Evolutionary conservation across 2,888 invertebrate genomes (phyloP).

Genomic region (Quadroppia sp.): DNA sequence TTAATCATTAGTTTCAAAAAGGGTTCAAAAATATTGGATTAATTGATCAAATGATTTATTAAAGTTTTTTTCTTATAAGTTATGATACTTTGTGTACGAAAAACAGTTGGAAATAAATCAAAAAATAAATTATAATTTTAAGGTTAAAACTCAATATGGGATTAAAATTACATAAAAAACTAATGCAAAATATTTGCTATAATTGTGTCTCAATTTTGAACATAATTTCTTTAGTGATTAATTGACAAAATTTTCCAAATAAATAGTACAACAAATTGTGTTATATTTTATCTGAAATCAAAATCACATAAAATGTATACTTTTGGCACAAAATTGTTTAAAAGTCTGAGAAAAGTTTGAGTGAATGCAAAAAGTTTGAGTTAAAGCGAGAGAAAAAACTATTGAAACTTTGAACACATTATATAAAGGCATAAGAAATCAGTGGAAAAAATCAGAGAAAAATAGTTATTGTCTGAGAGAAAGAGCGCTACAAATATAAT

Average conservation of each 20-base stretch:
- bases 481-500: constrained; percentile 12
- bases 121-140: neutral
- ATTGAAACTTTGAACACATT: neutral
- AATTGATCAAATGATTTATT: neutral
- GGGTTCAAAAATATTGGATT: neutral
- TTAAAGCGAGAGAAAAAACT: neutral
- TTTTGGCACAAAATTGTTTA: no score
- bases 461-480: constrained; percentile 8
- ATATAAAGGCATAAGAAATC: neutral
- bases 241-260: no score
- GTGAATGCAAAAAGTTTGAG: neutral
- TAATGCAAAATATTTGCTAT: no score
- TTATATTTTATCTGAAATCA: neutral
- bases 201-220: no score
- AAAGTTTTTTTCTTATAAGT: neutral
- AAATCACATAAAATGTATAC: neutral
- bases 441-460: neutral
- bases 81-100: no score
- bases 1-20: neutral
- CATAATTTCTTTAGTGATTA: no score
- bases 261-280: neutral
- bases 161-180: neutral
- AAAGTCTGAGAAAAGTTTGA: no score
- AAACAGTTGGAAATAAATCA: neutral
- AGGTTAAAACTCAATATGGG: constrained; percentile 16